These are phyloP conservation scores for Melanerpes aurifrons DNA, from an alignment of 2,113 vertebrate species.

Conservation along the genomic window DNA sequence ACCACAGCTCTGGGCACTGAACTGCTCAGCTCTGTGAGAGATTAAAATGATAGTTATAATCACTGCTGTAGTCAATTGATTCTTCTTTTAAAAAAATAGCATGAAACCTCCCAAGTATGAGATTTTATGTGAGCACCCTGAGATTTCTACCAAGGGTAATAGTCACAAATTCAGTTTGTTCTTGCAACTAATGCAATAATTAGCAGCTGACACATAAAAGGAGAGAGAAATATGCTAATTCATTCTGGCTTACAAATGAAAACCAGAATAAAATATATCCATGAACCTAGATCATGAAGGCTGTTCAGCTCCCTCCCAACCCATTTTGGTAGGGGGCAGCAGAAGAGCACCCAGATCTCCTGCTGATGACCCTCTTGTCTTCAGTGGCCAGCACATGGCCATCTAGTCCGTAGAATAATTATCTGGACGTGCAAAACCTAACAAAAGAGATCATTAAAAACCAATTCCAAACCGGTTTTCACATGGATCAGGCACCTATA, in stretches of 20 bases:
- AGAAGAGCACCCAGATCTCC: background rate
- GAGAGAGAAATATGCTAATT: conserved; percentile 3
- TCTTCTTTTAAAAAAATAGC: background rate
- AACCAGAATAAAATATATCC: background rate
- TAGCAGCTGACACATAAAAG: background rate
- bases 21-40: conserved; percentile 24
- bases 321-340: background rate
- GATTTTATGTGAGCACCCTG: background rate
- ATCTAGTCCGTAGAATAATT: background rate
- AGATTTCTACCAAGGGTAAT: background rate
- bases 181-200: conserved; percentile 14
- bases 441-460: background rate
- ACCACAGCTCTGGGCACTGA: background rate
- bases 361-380: background rate
- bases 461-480: background rate
- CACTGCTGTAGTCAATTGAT: background rate
- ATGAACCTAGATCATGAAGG: background rate
- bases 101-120: background rate
- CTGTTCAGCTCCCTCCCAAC: background rate
- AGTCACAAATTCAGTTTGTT: background rate
- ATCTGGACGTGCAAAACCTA: background rate
- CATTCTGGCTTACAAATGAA: background rate
- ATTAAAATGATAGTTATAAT: background rate
- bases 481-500: background rate
- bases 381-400: background rate